Base-by-base conservation (phyloP, 2,888 invertebrate species). In the Melieria picta region DNA sequence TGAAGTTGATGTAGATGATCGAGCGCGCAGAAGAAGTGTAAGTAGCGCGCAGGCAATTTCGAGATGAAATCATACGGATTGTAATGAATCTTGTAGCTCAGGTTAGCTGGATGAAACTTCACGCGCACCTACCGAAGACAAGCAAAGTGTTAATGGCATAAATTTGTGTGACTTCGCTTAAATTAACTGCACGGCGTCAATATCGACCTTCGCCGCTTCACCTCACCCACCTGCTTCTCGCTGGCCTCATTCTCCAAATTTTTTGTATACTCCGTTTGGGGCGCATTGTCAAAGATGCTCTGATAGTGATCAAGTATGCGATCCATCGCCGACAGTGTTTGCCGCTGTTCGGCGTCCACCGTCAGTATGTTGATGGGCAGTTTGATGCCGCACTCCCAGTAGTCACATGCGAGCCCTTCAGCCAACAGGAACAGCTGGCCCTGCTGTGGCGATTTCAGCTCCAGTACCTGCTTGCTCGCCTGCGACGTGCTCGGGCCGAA, bases 391-490 rank as follows among this genome's bases (percentile, higher is more conserved):
- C 83, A 61, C 1, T 48, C 9, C 58, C 82, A 72, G 13, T 74
- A 87, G 83, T 73, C 87, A 75, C 76, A 86, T 75, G 64, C 88
- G 80, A 79, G 85, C 82, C 80, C 83, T 74, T 91, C 91, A 7
- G 87, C 85, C 43, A 91, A 81, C 5, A 87, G 83, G 11, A 89
- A 85, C 2, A 89, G 82, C 16, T 88, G 87, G 0, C 90, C 90
- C 4, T 88, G 88, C 63, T 88, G 87, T 0, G 87, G 83, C 0
- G 87, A 85, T 6, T 81, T 78, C 4, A 88, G 78, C 70, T 88
- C 86, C 13, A 87, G 75, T 42, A 70, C 11, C 9, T 63, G 60
- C 7, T 69, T 62, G 2, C 16, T 11, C 11, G 45, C 0, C 7
- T 4, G 7, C 3, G 43, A 43, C 0, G 10, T 74, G 52, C 30